phyloP scores from a whole-genome alignment of 2,113 vertebrate species.

The Pardalotus punctatus region DNA sequence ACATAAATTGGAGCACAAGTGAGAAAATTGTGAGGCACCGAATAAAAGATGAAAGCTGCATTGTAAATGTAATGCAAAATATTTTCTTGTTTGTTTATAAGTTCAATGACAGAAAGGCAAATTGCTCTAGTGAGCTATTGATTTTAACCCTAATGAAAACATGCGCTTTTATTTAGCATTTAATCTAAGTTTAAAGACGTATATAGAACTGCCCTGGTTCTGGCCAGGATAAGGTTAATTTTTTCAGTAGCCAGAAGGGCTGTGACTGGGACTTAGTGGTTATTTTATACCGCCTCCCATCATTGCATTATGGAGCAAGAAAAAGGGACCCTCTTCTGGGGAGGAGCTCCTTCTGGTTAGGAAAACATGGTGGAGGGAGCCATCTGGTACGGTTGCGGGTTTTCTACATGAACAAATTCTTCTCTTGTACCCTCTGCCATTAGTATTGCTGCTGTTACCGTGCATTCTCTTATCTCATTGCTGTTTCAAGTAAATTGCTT shows the following conservation, averaged over 20 bases:
- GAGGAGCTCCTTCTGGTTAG: not conserved
- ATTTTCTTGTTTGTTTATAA: not conserved
- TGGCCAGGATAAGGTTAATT: not conserved
- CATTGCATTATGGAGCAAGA: not conserved
- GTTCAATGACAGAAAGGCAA: not conserved
- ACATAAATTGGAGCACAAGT: not conserved
- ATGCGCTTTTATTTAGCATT: not conserved
- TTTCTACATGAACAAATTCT: fast-evolving
- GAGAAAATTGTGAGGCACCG: not conserved
- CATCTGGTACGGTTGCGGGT: no score
- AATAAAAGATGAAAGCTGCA: not conserved
- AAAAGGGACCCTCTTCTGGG: no score
- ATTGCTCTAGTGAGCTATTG: not conserved
- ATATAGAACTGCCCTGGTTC: not conserved
- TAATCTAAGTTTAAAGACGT: not conserved
- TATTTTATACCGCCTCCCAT: not conserved
- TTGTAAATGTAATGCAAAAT: not conserved
- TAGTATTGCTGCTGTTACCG: not conserved
- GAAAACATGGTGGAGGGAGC: not conserved
- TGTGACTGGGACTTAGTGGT: not conserved
- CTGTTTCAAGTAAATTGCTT: not conserved
- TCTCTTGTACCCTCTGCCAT: not conserved
- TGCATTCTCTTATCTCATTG: not conserved
- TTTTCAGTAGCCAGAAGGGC: not conserved
- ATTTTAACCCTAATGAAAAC: not conserved